Base-by-base conservation (phyloP, 2,113 vertebrate genomes). In the Chaenogobius annularis region DNA sequence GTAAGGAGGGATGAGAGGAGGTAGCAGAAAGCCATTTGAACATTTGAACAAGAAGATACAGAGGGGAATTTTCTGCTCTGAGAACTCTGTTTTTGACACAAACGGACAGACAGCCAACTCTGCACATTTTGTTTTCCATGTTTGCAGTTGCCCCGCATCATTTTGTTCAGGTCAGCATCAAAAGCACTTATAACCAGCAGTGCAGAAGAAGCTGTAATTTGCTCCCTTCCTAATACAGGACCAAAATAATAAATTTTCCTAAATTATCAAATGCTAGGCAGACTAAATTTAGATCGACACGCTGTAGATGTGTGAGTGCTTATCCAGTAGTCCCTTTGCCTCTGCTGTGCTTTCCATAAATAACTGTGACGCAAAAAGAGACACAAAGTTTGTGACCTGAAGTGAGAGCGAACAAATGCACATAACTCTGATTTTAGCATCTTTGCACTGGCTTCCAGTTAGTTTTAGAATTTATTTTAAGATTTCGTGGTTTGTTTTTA, bases 71-170 rank as follows among this genome's bases (percentile, higher is more conserved):
- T 70, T 58, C 43, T 58, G 73, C n/a, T 79, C 70, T 46, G 8
- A 26, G 66, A 80, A 87, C 37, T 46, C 75, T 67, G 69, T 43
- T 37, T 83, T 37, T 83, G 78, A 89, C 83, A 82, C 68, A 17
- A 77, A 85, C 68, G 80, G 86, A 87, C 87, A 91, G 73, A 64
- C 31, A 77, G 89, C 85, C 70, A 80, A 79, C 82, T 80, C 79
- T 73, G 87, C 85, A 85, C 73, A 76, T 89, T 88, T 83, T 55
- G 61, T 59, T 65, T 77, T 48, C 44, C 74, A 68, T 73, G 73
- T 67, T 79, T 11, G 22, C 61, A 67, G 67, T 43, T 48, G 69
- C 31, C 31, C 72, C 70, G 66, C 69, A 56, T 56, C 52, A 58
- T 78, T 89, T 86, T 80, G 64, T 82, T 66, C 73, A 82, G 83